phyloP scores from a whole-genome alignment of 1,140 invertebrate species.

The Habropoda laboriosa region DNA sequence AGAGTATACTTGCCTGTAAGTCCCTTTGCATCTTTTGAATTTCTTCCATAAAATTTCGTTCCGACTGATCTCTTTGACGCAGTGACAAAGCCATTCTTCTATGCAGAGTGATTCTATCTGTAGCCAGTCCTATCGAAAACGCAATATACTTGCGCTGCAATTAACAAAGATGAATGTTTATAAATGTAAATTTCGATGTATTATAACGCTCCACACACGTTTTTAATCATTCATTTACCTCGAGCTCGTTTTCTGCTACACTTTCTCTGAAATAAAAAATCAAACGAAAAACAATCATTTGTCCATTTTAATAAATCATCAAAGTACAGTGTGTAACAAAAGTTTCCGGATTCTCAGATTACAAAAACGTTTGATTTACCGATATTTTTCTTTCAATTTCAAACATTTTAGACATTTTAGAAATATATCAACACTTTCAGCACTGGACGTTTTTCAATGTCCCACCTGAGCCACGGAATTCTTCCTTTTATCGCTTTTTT shows the following conservation, averaged over 20 bases:
- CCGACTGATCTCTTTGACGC: conserved; percentile 77
- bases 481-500: too few species aligned
- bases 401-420: too few species aligned
- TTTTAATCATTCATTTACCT: conserved; percentile 64
- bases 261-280: conserved; percentile 67
- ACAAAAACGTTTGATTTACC: too few species aligned
- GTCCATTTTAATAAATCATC: too few species aligned
- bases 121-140: conserved; percentile 75
- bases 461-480: too few species aligned
- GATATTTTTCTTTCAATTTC: too few species aligned
- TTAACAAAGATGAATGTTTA: conserved; percentile 5
- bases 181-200: too few species aligned
- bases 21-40: conserved; percentile 74
- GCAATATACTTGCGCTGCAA: conserved; percentile 76
- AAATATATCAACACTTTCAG: too few species aligned
- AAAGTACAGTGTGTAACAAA: too few species aligned
- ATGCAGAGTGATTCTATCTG: conserved; percentile 75
- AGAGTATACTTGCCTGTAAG: conserved; percentile 72
- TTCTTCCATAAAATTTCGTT: conserved; percentile 74
- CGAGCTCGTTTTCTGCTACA: conserved; percentile 70
- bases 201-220: background rate
- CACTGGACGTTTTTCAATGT: too few species aligned
- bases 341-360: too few species aligned
- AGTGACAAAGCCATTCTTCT: conserved; percentile 69
- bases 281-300: background rate